Evolutionary conservation across 2,888 invertebrate species (phyloP), one percentile per base, ranked within the genome.

Genomic region (Microdon myrmicae): DNA sequence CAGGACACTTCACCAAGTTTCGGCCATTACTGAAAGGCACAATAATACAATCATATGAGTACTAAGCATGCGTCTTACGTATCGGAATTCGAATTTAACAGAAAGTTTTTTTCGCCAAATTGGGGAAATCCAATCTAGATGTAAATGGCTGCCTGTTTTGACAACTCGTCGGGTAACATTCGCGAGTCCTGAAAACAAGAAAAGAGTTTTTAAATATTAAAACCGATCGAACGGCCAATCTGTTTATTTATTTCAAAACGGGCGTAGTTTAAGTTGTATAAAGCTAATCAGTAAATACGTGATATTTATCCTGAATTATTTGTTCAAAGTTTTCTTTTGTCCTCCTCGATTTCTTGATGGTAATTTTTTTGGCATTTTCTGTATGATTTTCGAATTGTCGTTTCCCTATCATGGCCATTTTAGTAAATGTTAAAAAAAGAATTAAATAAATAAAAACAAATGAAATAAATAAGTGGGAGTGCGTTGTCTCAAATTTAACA

Each of bases 91-190:
- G 64, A 64, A 64, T 10, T 37, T 34, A 10, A 20, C 2, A 43
- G n/a, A n/a, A 10, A 10, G 41, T 60, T 61, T 53, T 60, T 64
- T 58, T 53, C 58, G 41, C 58, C 37, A 47, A 41, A 38, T 58
- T 35, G 47, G 43, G 51, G 37, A 25, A 53, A 58, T 47, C 64
- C 53, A 58, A 61, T 43, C 47, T 58, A 64, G 59, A 68, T 69
- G 66, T 67, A 69, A 69, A 69, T 69, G 68, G 70, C 69, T 68
- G 69, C 69, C 70, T 69, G 69, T 69, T 71, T 71, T 71, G 70
- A 69, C 70, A 70, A 71, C 69, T 71, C 67, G 47, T 64, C 64
- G 58, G 64, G 38, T 58, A 64, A 47, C 51, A 58, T 58, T 58
- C 58, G 64, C 34, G 37, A 43, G 51, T 64, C 58, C 58, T 64